Evolutionary conservation across 2,113 vertebrate species (phyloP), one percentile per base, ranked within the genome.

Genomic region (Himantopus leucocephalus): DNA sequence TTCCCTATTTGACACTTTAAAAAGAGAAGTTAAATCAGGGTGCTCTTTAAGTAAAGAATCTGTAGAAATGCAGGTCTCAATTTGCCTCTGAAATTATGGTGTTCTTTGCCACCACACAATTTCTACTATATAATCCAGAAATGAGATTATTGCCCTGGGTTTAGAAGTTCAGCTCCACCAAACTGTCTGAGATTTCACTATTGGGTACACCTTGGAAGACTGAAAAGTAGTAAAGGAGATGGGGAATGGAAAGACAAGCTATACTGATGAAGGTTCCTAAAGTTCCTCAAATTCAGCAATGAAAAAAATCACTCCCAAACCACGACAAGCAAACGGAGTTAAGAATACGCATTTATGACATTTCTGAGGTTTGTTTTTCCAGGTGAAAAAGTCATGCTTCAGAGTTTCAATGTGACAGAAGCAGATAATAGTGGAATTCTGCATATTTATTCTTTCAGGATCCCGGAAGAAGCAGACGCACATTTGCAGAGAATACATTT

Each of bases 31-130:
- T 84, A 92, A 71, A 55, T 35, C n/a, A 86, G 67, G 8, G 19
- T 59, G 60, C 26, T 47, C 37, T 88, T 77, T 48, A 86, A 80
- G 34, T 3, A 84, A 34, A 92, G 59, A 59, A 85, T 80, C 58
- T 71, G 72, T 43, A 83, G 45, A 77, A 94, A 72, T 0, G 0
- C 12, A 73, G 53, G 60, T 79, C 71, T 93, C 58, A 83, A 52
- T 93, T 71, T 85, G 75, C 68, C 35, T 91, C 72, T 75, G 60
- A 90, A 97, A 95, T 71, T 29, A 85, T 71, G 34, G 47, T 86
- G 35, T 59, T 81, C 55, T 64, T 66, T 86, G 67, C 72, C 82
- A 79, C 45, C 52, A 53, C 17, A 68, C 3, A 7, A 70, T 59
- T 79, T 70, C 37, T 74, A 90, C 78, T 59, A 29, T 23, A 32